Conservation (phyloP, 2,113 vertebrate genomes). For the Callithrix jacchus region DNA sequence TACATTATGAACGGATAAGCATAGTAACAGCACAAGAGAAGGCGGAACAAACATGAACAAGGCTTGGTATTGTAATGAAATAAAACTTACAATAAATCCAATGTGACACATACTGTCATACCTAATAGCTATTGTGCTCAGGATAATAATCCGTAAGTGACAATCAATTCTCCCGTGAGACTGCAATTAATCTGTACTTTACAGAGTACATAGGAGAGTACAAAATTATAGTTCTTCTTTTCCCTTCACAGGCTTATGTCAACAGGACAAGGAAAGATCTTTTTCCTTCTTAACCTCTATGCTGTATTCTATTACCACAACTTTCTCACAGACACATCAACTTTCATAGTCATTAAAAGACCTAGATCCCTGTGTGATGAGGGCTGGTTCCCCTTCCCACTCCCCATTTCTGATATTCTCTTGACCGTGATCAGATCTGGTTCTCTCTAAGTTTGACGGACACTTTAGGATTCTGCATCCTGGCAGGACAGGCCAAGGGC, state of each 20-base stretch:
- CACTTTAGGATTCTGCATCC: not conserved
- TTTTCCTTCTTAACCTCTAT: not conserved
- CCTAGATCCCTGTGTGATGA: not conserved
- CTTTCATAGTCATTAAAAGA: not conserved
- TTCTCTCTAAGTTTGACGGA: not conserved
- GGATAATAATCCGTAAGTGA: not conserved
- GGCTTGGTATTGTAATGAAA: not conserved
- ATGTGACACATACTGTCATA: not conserved
- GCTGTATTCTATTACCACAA: not conserved
- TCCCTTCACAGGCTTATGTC: not conserved
- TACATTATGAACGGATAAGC: not conserved
- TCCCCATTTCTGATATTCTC: not conserved
- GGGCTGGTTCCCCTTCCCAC: not conserved
- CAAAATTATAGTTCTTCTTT: not conserved
- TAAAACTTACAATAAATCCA: not conserved
- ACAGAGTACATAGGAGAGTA: not conserved
- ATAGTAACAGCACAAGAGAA: not conserved
- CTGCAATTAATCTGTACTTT: not conserved
- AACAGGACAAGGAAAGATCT: not conserved
- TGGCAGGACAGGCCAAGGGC: not conserved
- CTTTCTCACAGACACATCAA: not conserved
- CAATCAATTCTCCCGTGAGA: not conserved
- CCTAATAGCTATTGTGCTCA: not conserved
- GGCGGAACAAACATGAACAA: not conserved
- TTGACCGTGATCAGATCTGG: not conserved